Base-by-base conservation (phyloP, 2,797 vertebrate species). In the Champsocephalus esox region DNA sequence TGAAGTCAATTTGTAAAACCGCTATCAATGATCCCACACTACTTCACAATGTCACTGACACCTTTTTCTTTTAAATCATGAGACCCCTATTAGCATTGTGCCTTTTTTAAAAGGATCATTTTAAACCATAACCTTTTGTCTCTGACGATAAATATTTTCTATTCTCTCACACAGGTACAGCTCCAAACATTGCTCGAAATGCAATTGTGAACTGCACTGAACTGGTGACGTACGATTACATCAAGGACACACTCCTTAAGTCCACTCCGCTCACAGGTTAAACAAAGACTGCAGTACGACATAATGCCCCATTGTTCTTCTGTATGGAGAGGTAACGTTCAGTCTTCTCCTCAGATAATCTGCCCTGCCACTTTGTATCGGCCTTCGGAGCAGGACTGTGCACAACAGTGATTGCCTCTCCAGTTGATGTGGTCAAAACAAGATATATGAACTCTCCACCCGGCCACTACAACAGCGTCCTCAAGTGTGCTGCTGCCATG, bases 371-470 rank as follows among this genome's bases (percentile, higher is more conserved):
- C 81, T 95, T 97, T 55, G 75, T 91, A 1, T 95, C 96, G 2
- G 95, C 95, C 17, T 95, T 96, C 8, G 94, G 95, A 24, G 96
- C 95, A 1, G 95, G 95, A 12, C 93, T 96, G 80, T 96, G 95
- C 66, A 91, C 90, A 63, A 96, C 96, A 6, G 64, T 93, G 12
- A 94, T 96, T 0, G 94, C 96, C 73, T 97, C 96, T 75, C 95
- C 95, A 9, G 95, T 96, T 0, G 92, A 97, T 66, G 95, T 95
- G 67, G 93, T 94, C 82, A 95, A 95, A 86, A 97, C 96, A 34
- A 95, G 96, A 94, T 97, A 96, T 13, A 97, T 97, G 96, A 97
- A 97, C 90, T 96, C 97, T 82, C 91, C 94, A 85, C 83, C 84
- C 0, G 93, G 95, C 79, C 96, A 95, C 88, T 99, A 99, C 90